A percentile compares a stretch with the other conserved stretches of the same genome.
phyloP scores from a whole-genome alignment of 2,797 vertebrate genomes.

The Gorsachius magnificus region DNA sequence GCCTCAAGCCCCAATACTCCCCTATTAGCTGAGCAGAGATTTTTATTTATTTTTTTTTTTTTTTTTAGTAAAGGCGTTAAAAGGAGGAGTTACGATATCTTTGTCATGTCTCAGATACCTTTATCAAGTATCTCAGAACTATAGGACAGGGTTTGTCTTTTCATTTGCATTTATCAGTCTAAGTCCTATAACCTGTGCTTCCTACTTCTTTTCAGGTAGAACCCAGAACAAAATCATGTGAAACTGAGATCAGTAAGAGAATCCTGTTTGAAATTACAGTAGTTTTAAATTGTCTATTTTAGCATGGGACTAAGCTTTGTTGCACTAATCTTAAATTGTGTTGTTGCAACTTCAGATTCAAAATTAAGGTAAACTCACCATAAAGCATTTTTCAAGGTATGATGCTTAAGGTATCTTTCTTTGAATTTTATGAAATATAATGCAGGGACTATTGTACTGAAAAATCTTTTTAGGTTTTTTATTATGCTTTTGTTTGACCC shows the following conservation, averaged over 20 bases:
- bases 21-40: neutral
- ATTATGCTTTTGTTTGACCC: neutral
- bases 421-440: neutral
- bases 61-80: neutral
- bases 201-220: neutral
- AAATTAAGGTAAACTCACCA: neutral
- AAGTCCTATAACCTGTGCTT: neutral
- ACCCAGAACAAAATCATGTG: neutral
- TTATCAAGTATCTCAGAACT: neutral
- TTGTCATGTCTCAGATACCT: neutral
- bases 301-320: neutral
- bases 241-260: neutral
- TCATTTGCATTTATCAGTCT: neutral
- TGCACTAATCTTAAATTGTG: neutral
- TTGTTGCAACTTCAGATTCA: neutral
- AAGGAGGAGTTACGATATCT: neutral
- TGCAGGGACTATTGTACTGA: neutral
- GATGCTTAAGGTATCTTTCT: neutral
- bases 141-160: neutral
- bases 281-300: neutral
- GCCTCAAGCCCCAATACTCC: neutral
- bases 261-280: neutral
- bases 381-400: neutral
- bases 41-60: too few species aligned
- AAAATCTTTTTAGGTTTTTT: neutral